These are phyloP conservation scores for Trachemys scripta DNA, from an alignment of 2,113 vertebrate species.

Conservation along the genomic window DNA sequence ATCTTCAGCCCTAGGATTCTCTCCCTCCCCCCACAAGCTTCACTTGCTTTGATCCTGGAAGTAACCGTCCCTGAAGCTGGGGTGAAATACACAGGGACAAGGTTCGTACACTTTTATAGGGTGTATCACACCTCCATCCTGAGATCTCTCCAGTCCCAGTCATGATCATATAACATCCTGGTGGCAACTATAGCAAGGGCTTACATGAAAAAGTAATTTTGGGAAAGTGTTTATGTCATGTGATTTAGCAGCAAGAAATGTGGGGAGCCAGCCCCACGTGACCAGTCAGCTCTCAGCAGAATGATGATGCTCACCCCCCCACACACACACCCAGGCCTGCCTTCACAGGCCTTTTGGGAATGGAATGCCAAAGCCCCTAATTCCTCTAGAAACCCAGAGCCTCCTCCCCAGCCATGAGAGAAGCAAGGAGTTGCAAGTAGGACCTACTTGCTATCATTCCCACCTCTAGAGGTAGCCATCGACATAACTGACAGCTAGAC, in stretches of 20 bases:
- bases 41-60: constrained; percentile 55
- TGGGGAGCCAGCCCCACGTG: constrained; percentile 40
- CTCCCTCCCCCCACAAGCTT: neutral
- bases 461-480: neutral
- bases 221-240: constrained; percentile 50
- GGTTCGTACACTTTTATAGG: constrained; percentile 68
- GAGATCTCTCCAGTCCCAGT: constrained; percentile 64
- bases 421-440: neutral
- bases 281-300: constrained; percentile 38
- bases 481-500: neutral
- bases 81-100: constrained; percentile 66
- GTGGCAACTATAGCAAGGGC: constrained; percentile 62
- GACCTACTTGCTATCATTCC: neutral
- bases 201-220: constrained; percentile 8
- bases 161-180: constrained; percentile 59
- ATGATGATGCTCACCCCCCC: neutral
- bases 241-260: constrained; percentile 54
- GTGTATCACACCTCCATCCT: constrained; percentile 71
- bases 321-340: no score
- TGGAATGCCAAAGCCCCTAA: neutral
- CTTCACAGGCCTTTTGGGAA: neutral
- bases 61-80: constrained; percentile 49
- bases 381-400: neutral
- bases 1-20: neutral
- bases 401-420: neutral